A percentile compares a stretch with the other conserved stretches of the same genome.
Conservation (phyloP, 2,888 invertebrate species). For the Dryomyza anilis region DNA sequence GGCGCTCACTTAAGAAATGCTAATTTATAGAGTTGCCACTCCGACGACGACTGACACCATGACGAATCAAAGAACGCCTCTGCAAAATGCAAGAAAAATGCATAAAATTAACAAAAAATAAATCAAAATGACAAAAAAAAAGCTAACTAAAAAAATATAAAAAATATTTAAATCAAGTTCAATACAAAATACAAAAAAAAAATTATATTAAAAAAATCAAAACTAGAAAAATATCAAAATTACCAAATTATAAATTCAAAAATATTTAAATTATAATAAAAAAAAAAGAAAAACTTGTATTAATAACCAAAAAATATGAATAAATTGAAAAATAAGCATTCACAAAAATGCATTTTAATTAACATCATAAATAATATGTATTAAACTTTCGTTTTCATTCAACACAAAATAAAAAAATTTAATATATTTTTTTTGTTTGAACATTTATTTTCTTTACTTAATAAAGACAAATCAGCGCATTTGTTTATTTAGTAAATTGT, state of each 20-base stretch:
- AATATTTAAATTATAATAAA: background rate
- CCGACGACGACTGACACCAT: background rate
- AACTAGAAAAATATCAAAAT: background rate
- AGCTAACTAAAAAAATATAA: no score
- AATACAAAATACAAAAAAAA: no score
- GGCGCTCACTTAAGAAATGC: conserved; percentile 5
- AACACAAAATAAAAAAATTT: no score
- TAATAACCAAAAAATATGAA: no score
- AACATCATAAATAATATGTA: background rate
- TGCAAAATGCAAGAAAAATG: conserved; percentile 6
- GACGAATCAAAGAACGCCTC: conserved; percentile 10
- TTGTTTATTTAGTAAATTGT: background rate
- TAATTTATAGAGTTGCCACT: background rate
- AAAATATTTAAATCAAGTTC: no score
- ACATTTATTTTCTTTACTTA: no score
- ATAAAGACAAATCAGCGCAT: background rate
- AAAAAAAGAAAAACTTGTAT: background rate
- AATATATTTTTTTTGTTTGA: no score
- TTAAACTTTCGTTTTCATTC: background rate
- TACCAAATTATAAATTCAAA: background rate
- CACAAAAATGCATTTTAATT: background rate
- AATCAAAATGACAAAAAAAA: background rate
- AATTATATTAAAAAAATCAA: background rate
- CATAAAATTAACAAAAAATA: background rate
- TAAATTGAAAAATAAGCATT: no score